Conservation (phyloP, 2,888 invertebrate genomes). For the Polyommatus icarus region DNA sequence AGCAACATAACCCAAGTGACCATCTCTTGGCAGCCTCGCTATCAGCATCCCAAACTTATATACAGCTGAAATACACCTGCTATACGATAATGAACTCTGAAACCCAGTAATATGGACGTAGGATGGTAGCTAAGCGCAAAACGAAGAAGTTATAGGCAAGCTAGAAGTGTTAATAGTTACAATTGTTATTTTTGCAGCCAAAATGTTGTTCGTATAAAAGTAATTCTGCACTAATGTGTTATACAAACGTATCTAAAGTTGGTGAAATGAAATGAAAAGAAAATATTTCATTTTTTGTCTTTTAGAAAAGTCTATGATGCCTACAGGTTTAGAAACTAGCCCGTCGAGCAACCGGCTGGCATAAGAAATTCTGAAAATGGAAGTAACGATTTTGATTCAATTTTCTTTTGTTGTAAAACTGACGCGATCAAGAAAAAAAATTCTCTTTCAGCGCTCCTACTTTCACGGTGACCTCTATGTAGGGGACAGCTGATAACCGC, state of each 20-base stretch:
- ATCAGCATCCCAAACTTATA: not conserved
- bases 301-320: too few relatives aligned
- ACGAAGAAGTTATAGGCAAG: not conserved
- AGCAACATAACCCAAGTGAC: conserved; percentile 37
- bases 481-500: too few relatives aligned
- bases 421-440: too few relatives aligned
- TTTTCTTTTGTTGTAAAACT: too few relatives aligned
- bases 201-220: conserved; percentile 8
- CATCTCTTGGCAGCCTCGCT: conserved; percentile 37
- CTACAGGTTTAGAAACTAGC: too few relatives aligned
- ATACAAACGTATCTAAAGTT: not conserved
- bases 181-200: conserved; percentile 30
- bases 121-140: not conserved
- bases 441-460: too few relatives aligned
- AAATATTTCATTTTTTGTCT: not conserved
- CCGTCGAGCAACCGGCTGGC: too few relatives aligned
- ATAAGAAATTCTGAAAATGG: too few relatives aligned
- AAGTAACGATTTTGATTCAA: too few relatives aligned
- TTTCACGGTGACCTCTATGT: too few relatives aligned
- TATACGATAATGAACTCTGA: not conserved
- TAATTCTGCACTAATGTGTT: conserved; percentile 1
- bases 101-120: not conserved
- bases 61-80: not conserved
- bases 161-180: conserved; percentile 32
- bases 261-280: not conserved